These are phyloP conservation scores for Harpagifer antarcticus DNA, from an alignment of 2,797 vertebrate genomes.

Conservation along the genomic window DNA sequence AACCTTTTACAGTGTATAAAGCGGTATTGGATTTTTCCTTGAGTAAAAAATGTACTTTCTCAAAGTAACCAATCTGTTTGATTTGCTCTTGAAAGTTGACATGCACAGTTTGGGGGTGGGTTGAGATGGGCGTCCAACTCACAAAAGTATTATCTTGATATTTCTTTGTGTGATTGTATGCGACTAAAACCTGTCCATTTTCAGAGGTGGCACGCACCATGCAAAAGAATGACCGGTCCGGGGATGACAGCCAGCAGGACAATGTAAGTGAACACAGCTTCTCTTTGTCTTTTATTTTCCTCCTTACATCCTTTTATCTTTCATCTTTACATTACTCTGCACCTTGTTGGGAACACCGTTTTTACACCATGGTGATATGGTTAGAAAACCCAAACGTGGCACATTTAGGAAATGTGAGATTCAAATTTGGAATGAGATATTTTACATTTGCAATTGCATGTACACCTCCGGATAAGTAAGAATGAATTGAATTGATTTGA, in stretches of 20 bases:
- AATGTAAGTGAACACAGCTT: slow-evolving; percentile 62
- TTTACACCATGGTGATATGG: not conserved
- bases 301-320: not conserved
- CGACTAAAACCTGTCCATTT: slow-evolving; percentile 51
- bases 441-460: no score
- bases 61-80: not conserved
- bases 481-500: not conserved
- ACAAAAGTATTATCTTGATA: slow-evolving; percentile 6
- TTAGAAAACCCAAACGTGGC: not conserved
- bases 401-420: not conserved
- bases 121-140: not conserved
- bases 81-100: not conserved
- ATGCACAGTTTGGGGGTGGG: not conserved
- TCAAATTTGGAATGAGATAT: not conserved
- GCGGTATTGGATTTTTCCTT: not conserved
- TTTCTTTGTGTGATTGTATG: slow-evolving; percentile 24
- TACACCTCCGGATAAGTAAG: no score
- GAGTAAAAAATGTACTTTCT: not conserved
- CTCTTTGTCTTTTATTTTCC: not conserved
- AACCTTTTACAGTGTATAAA: slow-evolving; percentile 20
- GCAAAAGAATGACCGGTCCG: slow-evolving; percentile 78
- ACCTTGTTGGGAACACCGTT: not conserved
- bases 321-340: not conserved
- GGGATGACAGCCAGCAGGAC: slow-evolving; percentile 72
- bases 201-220: slow-evolving; percentile 74